Evolutionary conservation across 2,113 vertebrate species (phyloP).

Genomic region (Sphaerodactylus townsendi): DNA sequence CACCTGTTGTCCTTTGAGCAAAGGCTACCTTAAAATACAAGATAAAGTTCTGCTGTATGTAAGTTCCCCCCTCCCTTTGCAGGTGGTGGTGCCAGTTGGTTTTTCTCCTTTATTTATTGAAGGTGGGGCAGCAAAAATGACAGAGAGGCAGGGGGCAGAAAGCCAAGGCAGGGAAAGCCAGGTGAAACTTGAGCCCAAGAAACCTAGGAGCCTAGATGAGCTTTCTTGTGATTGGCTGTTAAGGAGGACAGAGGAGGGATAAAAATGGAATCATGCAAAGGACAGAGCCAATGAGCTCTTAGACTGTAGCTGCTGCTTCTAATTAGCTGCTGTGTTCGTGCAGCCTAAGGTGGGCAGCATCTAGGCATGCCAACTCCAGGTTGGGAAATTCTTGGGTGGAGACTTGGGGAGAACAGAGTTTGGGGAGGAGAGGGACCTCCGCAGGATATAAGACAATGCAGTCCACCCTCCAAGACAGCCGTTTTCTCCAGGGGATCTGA

Average conservation of each 20-base stretch:
- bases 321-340: background rate
- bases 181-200: slow-evolving; percentile 77
- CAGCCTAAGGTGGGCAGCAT: slow-evolving; percentile 8
- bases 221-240: slow-evolving; percentile 70
- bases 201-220: slow-evolving; percentile 73
- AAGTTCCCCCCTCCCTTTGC: slow-evolving; percentile 72
- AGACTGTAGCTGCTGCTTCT: slow-evolving; percentile 13
- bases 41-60: slow-evolving; percentile 74
- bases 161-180: slow-evolving; percentile 69
- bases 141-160: slow-evolving; percentile 42
- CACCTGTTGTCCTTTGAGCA: slow-evolving; percentile 81
- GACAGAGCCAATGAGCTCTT: background rate
- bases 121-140: slow-evolving; percentile 78
- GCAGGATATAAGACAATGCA: no score
- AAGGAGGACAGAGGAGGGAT: slow-evolving; percentile 12
- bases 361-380: background rate
- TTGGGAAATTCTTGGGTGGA: no score
- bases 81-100: slow-evolving; percentile 73
- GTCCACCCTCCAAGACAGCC: no score
- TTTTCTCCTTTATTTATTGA: slow-evolving; percentile 80
- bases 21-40: slow-evolving; percentile 68
- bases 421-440: no score
- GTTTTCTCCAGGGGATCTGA: no score
- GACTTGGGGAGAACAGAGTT: no score
- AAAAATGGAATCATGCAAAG: slow-evolving; percentile 44